Conservation (phyloP, 2,113 vertebrate species). For the Silurus meridionalis region DNA sequence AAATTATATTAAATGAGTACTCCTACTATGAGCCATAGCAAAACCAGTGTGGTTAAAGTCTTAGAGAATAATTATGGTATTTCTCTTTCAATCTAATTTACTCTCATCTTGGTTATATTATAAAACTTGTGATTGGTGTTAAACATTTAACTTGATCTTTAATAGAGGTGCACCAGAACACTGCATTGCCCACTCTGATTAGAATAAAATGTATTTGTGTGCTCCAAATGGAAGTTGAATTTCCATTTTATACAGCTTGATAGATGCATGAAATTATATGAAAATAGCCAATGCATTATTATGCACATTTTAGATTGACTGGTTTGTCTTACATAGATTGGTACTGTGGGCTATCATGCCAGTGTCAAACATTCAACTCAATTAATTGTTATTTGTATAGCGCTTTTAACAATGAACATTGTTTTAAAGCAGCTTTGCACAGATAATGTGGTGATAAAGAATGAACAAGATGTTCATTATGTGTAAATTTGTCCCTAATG, state of each 20-base stretch:
- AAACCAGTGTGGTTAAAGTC: neutral
- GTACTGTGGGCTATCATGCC: neutral
- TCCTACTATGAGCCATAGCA: neutral
- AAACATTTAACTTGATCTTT: neutral
- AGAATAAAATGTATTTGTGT: neutral
- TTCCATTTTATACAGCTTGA: neutral
- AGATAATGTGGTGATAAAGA: no score
- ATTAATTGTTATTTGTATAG: no score
- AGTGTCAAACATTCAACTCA: neutral
- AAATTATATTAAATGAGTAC: neutral
- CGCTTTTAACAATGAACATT: no score
- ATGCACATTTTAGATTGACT: neutral
- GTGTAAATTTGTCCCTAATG: no score
- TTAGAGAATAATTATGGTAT: neutral
- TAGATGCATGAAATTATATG: no score
- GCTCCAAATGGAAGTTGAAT: neutral
- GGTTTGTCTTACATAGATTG: neutral
- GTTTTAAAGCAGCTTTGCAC: no score
- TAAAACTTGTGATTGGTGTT: neutral
- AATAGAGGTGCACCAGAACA: no score
- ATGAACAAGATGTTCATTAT: no score
- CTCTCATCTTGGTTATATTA: neutral
- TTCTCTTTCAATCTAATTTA: neutral
- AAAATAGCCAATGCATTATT: neutral
- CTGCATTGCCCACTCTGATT: neutral